Percentiles rank a stretch among this genome's conserved stretches.
Evolutionary conservation across 2,797 vertebrate genomes (phyloP).

Genomic region (Acipenser transmontanus): DNA sequence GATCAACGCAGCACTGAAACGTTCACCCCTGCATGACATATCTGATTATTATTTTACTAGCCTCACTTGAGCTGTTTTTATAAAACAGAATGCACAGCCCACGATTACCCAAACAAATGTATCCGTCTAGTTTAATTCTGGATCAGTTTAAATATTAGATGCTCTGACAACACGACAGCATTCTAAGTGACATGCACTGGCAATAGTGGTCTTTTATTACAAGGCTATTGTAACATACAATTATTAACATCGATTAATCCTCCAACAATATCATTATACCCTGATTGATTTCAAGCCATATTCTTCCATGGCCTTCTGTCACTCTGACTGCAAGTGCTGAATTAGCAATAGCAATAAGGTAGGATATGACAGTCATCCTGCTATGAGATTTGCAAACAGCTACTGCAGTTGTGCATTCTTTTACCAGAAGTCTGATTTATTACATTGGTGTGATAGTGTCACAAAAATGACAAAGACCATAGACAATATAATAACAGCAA

Average conservation of each 20-base stretch:
- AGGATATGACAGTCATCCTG: neutral
- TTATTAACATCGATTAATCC: conserved; percentile 68
- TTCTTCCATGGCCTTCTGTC: conserved; percentile 39
- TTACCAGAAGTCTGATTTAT: too few species aligned
- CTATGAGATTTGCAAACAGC: neutral
- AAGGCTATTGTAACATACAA: conserved; percentile 41
- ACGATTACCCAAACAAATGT: conserved; percentile 23
- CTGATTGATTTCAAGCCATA: conserved; percentile 43
- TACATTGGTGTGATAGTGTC: too few species aligned
- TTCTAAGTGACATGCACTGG: conserved; percentile 41
- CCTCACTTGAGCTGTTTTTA: conserved; percentile 19
- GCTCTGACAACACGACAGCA: conserved; percentile 29
- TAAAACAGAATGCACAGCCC: conserved; percentile 33
- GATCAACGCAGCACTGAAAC: conserved; percentile 21
- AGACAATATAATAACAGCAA: too few species aligned
- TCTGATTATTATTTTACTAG: conserved; percentile 22
- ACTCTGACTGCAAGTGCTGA: conserved; percentile 34
- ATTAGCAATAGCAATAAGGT: conserved; percentile 31
- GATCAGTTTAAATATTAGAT: conserved; percentile 18
- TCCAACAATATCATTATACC: conserved; percentile 50
- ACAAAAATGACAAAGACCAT: too few species aligned
- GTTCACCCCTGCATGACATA: too few species aligned
- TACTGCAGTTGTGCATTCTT: neutral
- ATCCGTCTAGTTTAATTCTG: conserved; percentile 25
- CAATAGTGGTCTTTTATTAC: conserved; percentile 44